Conservation (phyloP, 2,113 vertebrate species). For the Cochlearius cochlearius region DNA sequence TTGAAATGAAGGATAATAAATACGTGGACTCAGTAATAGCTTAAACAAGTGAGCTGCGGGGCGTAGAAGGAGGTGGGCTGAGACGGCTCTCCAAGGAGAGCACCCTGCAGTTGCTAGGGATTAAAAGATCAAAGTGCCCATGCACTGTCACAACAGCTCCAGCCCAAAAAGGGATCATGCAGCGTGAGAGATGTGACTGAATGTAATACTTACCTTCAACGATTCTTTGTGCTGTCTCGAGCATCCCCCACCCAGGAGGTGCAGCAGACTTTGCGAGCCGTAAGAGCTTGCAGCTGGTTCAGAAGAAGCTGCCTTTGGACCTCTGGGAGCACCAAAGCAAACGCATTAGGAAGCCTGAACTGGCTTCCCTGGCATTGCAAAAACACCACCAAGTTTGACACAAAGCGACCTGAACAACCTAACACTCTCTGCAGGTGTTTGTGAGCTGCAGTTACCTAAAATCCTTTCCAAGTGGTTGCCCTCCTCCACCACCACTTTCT, state of each 20-base stretch:
- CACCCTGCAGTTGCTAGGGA: not conserved
- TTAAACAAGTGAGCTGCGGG: not conserved
- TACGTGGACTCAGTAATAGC: not conserved
- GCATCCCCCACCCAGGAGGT: not conserved
- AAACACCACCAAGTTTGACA: not conserved
- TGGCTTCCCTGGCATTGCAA: not conserved
- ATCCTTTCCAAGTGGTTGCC: not conserved
- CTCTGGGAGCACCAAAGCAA: not conserved
- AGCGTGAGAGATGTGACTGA: not conserved
- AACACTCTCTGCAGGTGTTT: too few species aligned
- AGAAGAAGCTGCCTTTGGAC: not conserved
- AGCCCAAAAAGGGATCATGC: rapidly evolving
- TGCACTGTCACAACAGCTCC: not conserved
- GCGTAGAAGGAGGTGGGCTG: not conserved
- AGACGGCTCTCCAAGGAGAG: not conserved
- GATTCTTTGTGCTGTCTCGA: not conserved
- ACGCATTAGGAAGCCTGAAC: not conserved
- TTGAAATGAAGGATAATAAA: not conserved
- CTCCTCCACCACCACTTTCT: not conserved
- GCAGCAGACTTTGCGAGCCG: not conserved
- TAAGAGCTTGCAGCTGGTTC: not conserved
- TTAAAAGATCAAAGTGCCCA: not conserved
- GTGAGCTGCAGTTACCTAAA: not conserved
- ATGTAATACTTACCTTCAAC: not conserved
- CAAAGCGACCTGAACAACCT: not conserved